Evolutionary conservation across 2,113 vertebrate species (phyloP).

Genomic region (Micromys minutus): DNA sequence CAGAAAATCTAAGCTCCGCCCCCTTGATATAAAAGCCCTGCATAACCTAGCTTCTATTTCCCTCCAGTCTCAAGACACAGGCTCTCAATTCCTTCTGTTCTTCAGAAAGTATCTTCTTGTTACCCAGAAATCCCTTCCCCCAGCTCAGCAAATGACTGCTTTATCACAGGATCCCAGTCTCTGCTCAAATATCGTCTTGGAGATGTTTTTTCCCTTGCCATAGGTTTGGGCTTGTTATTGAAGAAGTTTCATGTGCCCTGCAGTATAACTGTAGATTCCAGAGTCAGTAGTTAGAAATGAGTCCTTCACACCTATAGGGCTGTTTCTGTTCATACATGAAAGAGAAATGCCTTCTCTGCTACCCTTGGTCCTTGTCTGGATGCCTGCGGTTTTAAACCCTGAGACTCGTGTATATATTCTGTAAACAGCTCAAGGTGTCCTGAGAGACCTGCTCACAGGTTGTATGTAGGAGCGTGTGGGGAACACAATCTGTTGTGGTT

Average conservation of each 20-base stretch:
- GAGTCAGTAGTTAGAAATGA: slow-evolving; percentile 54
- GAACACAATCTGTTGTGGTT: background rate
- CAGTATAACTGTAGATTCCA: slow-evolving; percentile 55
- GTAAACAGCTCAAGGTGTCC: background rate
- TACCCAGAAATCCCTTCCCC: background rate
- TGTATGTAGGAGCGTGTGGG: background rate
- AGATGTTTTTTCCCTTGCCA: slow-evolving; percentile 53
- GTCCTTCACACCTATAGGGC: background rate
- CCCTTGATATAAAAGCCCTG: background rate
- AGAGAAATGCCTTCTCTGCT: slow-evolving; percentile 33
- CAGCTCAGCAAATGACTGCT: background rate
- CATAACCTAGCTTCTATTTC: background rate
- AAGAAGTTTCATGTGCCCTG: slow-evolving; percentile 61
- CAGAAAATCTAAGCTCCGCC: background rate
- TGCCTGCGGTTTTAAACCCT: background rate
- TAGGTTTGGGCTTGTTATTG: slow-evolving; percentile 40
- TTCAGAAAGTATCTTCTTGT: background rate
- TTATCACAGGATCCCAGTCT: background rate
- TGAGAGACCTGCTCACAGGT: background rate
- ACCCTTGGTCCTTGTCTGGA: background rate
- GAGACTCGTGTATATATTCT: background rate
- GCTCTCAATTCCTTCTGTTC: background rate
- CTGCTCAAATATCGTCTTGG: background rate
- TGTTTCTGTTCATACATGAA: background rate
- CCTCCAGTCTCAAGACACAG: background rate